These are phyloP conservation scores for Sepioteuthis lessoniana DNA, from an alignment of 2,888 invertebrate genomes.

Conservation along the genomic window DNA sequence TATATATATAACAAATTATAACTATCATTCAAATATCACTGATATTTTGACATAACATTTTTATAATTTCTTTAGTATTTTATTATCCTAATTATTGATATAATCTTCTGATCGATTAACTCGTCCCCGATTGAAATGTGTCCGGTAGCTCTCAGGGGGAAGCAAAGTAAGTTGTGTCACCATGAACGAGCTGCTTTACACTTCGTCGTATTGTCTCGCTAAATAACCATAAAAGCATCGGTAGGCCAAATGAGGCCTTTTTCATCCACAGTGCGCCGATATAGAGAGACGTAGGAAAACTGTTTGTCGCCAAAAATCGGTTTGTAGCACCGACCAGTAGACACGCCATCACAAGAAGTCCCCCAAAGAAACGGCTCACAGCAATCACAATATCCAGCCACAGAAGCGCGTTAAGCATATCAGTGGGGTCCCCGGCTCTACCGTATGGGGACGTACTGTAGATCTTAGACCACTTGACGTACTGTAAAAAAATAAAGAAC, in stretches of 20 bases:
- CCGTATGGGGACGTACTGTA: not conserved
- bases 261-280: constrained; percentile 6
- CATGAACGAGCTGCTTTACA: not conserved
- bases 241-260: not conserved
- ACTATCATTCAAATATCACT: no score
- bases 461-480: not conserved
- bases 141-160: not conserved
- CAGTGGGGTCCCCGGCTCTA: not conserved
- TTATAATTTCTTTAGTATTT: no score
- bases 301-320: not conserved
- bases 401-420: not conserved
- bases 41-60: no score
- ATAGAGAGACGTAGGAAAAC: not conserved
- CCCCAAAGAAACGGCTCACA: not conserved
- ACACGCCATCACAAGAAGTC: not conserved
- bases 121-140: not conserved
- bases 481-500: not conserved
- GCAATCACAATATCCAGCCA: not conserved
- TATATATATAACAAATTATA: no score
- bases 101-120: not conserved
- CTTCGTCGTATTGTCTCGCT: constrained; percentile 26
- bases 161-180: not conserved
- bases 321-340: constrained; percentile 35
- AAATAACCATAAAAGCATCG: not conserved
- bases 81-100: no score